Base-by-base conservation (phyloP, 2,888 invertebrate species). In the Myopa testacea region DNA sequence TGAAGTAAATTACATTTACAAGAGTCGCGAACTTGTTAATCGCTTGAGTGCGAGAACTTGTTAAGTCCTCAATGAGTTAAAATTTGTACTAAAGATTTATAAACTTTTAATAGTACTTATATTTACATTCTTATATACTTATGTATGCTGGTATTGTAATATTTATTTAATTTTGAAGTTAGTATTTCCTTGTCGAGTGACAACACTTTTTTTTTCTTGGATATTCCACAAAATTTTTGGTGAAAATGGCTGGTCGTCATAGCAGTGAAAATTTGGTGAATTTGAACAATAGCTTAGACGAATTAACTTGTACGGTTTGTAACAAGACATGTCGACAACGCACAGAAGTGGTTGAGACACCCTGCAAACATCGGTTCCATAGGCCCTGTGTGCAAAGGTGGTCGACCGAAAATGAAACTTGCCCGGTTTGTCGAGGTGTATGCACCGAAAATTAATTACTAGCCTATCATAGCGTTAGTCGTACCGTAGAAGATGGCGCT, bases 351-450 rank as follows among this genome's bases (percentile, higher is more conserved):
- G 69, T 50, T 6, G 52, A 69, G 34, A 69, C 52, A 14, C 45
- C 69, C 26, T 69, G 69, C 34, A 40, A 50, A 69, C 69, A 69
- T 26, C 8, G 26, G 19, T 69, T 69, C 34, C 69, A 69, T 69
- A 50, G 12, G 26, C 7, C 16, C 4, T 69, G 69, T 50, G 12
- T 69, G 4, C 69, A 45, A 19, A 69, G 2, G 16, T 69, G 69
- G 52, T 26, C 50, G 4, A 40, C 34, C 7, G 62, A 63, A n/a
- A 63, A 63, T 12, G 19, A 63, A 34, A 34, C 62, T 14, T 63
- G 62, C 26, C 62, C 62, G 26, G 62, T 63, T 4, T 63, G 16
- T 19, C 26, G 62, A 6, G 62, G 62, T 12, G 62, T 63, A 8
- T 63, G 26, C 19, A 19, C n/a, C 19, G 34, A 63, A 19, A 63